phyloP scores from a whole-genome alignment of 1,140 invertebrate species.

The Bombus affinis region DNA sequence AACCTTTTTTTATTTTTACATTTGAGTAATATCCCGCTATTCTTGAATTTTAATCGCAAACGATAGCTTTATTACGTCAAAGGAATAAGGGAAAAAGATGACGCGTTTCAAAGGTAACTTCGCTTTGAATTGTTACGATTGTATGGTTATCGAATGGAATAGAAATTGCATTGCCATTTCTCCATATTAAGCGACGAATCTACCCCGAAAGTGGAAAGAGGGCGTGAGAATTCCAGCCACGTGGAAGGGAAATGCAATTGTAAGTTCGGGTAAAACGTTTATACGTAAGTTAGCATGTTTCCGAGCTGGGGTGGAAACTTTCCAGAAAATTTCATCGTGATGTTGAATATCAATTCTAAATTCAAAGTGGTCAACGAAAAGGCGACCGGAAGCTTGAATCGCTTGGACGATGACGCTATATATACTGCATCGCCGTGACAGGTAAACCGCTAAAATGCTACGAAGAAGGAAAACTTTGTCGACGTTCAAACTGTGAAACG shows the following conservation, averaged over 20 bases:
- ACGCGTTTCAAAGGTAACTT: no score
- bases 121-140: no score
- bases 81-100: no score
- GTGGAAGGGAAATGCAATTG: not conserved
- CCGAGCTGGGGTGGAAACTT: not conserved
- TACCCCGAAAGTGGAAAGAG: not conserved
- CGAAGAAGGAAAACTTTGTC: not conserved
- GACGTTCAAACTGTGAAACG: not conserved
- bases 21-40: no score
- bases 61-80: no score
- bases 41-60: no score
- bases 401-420: not conserved
- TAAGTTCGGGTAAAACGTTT: not conserved
- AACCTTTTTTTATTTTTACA: no score
- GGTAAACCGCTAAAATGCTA: not conserved
- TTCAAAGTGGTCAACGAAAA: not conserved
- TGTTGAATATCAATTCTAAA: not conserved
- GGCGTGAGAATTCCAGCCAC: not conserved
- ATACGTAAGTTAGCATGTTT: not conserved
- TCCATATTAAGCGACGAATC: no score
- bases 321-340: not conserved
- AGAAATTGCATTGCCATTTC: no score
- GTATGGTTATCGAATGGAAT: no score
- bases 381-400: not conserved
- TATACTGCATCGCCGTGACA: no score